Conservation (phyloP, 1,140 invertebrate genomes). For the Lethrus apterus region DNA sequence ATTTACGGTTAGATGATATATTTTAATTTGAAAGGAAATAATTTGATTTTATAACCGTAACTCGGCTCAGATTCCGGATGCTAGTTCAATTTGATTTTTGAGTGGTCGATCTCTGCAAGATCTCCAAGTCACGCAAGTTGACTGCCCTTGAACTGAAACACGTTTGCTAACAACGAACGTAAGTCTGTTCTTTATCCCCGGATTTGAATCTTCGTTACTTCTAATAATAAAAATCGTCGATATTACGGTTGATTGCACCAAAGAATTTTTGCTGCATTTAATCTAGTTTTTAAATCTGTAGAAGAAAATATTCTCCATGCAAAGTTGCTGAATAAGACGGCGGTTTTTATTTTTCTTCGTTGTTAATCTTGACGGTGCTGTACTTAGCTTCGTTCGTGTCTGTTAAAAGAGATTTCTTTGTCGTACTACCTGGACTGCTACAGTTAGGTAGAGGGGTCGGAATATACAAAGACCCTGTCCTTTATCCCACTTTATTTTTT, state of each 20-base stretch:
- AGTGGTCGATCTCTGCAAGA: slow-evolving; percentile 8
- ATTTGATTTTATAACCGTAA: too few relatives aligned
- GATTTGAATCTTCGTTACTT: slow-evolving; percentile 4
- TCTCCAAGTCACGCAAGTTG: slow-evolving; percentile 21
- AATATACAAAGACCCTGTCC: slow-evolving; percentile 15
- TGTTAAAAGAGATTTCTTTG: slow-evolving; percentile 21
- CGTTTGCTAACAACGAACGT: slow-evolving; percentile 24
- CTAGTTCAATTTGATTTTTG: slow-evolving; percentile 13
- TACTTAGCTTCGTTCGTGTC: slow-evolving; percentile 8
- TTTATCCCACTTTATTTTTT: slow-evolving; percentile 17
- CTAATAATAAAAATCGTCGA: background rate
- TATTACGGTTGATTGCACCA: too few relatives aligned
- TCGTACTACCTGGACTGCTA: slow-evolving; percentile 21
- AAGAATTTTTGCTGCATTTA: too few relatives aligned
- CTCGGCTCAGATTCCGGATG: slow-evolving; percentile 12
- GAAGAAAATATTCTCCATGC: background rate
- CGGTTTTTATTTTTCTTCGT: background rate
- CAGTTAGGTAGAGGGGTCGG: slow-evolving; percentile 22
- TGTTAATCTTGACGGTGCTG: slow-evolving; percentile 16
- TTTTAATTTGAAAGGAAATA: too few relatives aligned
- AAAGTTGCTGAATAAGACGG: too few relatives aligned
- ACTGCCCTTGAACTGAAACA: slow-evolving; percentile 33
- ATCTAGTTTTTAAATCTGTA: background rate
- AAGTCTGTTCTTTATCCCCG: slow-evolving; percentile 15
- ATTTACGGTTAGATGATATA: too few relatives aligned